Evolutionary conservation across 2,113 vertebrate genomes (phyloP).

Genomic region (Microcebus lehilahytsara): DNA sequence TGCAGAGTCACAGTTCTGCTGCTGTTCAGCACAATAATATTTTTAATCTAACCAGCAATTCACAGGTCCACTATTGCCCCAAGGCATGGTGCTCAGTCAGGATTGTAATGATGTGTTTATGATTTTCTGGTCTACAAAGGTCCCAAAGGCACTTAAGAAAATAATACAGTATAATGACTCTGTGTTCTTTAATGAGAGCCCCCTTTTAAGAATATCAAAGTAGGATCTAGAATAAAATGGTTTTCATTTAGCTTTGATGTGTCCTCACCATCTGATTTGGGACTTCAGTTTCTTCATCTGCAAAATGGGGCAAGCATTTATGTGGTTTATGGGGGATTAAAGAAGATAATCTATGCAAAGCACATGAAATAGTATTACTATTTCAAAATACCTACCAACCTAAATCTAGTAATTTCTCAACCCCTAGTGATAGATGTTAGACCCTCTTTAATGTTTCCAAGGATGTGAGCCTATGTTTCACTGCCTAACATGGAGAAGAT

Average conservation of each 20-base stretch:
- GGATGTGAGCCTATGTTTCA: background rate
- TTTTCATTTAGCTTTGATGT: background rate
- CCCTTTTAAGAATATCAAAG: background rate
- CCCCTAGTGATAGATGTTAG: background rate
- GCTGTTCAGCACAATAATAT: background rate
- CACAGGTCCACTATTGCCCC: background rate
- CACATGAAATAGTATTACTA: background rate
- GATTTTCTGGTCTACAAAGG: background rate
- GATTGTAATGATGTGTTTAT: background rate
- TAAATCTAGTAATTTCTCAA: background rate
- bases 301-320: background rate
- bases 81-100: background rate
- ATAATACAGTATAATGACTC: background rate
- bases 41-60: background rate
- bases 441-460: background rate
- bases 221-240: background rate
- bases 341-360: background rate
- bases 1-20: background rate
- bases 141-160: conserved; percentile 6
- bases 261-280: background rate
- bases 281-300: background rate
- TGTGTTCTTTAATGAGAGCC: background rate
- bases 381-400: background rate
- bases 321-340: background rate
- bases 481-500: background rate